Base-by-base conservation (phyloP, 2,797 vertebrate species). In the Limosa lapponica region DNA sequence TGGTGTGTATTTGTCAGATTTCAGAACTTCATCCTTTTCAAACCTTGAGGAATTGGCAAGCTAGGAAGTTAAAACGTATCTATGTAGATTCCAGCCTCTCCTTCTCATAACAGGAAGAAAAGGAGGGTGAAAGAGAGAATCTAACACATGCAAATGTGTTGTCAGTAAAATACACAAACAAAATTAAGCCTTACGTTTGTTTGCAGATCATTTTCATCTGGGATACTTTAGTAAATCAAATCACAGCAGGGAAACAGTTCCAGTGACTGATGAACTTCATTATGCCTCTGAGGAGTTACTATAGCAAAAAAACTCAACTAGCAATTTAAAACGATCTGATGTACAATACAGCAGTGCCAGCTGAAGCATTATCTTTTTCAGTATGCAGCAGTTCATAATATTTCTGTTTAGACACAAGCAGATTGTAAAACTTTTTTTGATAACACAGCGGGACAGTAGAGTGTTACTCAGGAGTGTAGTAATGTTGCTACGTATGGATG, bases 181-280 rank as follows among this genome's bases (percentile, higher is more conserved):
- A 82, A 95, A 92, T 91, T 90, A 95, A 95, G 89, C 90, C 73
- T 90, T 87, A 95, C 90, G 93, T 96, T 96, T 96, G 85, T 95
- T 95, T 96, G 92, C 72, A 90, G 95, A 94, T 87, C 71, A 89
- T 95, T 95, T 95, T 96, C 90, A 93, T 95, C 82, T 91, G 95
- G 86, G 80, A 89, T 82, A 92, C 94, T 96, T 96, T 93, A 94
- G 93, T 89, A 96, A 95, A 96, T 95, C 94, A 95, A 91, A 94
- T 94, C 96, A 96, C 95, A 95, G 96, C 91, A 92, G 93, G 91
- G 81, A 96, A 86, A 95, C 82, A 90, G 86, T 96, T 95, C 81
- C 88, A 96, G 86, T 96, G 93, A 96, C 86, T 96, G 96, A 97
- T 96, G 94, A 97, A 96, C 94, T 95, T 93, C 91, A 96, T 95